phyloP scores from a whole-genome alignment of 2,888 invertebrate genomes.

The Leptinotarsa juncta region DNA sequence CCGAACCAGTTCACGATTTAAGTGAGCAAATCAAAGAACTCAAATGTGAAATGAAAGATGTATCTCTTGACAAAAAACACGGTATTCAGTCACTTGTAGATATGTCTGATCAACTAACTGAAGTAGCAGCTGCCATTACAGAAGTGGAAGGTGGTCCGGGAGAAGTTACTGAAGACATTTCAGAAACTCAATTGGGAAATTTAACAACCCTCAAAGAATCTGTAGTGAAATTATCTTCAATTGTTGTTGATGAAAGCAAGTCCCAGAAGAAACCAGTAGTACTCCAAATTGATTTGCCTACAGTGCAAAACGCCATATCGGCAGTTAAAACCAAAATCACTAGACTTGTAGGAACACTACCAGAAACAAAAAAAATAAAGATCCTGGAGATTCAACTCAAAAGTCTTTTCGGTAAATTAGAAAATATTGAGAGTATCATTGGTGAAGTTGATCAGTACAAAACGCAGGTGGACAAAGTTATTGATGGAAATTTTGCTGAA shows the following conservation, averaged over 20 bases:
- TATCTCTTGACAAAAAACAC: constrained; percentile 35
- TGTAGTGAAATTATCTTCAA: constrained; percentile 44
- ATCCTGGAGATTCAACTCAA: constrained; percentile 33
- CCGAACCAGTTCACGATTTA: constrained; percentile 31
- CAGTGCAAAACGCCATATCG: constrained; percentile 40
- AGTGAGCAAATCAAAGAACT: constrained; percentile 37
- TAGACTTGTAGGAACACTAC: constrained; percentile 21
- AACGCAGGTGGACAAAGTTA: no score
- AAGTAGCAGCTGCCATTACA: constrained; percentile 26
- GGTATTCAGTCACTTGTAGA: constrained; percentile 41
- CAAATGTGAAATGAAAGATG: constrained; percentile 36
- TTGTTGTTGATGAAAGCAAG: constrained; percentile 42
- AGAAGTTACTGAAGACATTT: constrained; percentile 31
- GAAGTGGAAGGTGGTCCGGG: constrained; percentile 6
- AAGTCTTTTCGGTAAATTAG: constrained; percentile 31
- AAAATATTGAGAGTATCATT: constrained; percentile 10
- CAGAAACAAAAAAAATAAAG: neutral
- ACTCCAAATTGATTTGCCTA: constrained; percentile 38
- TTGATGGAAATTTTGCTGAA: no score
- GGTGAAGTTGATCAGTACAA: no score
- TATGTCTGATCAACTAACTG: constrained; percentile 23
- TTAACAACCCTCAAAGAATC: constrained; percentile 41
- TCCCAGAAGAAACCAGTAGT: constrained; percentile 40
- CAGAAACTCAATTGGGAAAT: constrained; percentile 16
- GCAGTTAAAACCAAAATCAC: constrained; percentile 42